phyloP scores from a whole-genome alignment of 2,113 vertebrate genomes.

The Pituophis catenifer region DNA sequence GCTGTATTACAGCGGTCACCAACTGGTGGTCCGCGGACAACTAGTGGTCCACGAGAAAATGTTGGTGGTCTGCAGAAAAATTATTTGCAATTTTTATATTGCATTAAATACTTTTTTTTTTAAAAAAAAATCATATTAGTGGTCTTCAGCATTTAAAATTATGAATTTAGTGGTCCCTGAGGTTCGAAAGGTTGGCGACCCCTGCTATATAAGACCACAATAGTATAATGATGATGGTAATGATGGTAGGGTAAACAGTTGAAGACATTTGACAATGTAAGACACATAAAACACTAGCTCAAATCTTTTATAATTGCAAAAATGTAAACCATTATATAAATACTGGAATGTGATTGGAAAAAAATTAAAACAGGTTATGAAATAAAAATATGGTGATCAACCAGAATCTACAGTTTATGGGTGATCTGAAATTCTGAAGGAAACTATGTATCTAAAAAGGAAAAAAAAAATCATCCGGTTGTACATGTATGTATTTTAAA shows the following conservation, averaged over 20 bases:
- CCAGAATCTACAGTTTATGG: slow-evolving; percentile 39
- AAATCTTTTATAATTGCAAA: slow-evolving; percentile 6
- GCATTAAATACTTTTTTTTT: too few relatives aligned
- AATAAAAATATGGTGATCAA: slow-evolving; percentile 35
- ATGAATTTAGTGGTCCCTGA: too few relatives aligned
- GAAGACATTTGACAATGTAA: slow-evolving; percentile 26
- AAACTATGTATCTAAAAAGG: slow-evolving; percentile 21
- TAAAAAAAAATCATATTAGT: too few relatives aligned
- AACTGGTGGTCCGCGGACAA: too few relatives aligned
- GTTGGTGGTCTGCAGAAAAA: too few relatives aligned
- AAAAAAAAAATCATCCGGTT: not conserved
- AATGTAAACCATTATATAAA: slow-evolving; percentile 24
- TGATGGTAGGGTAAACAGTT: slow-evolving; percentile 1
- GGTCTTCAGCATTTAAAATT: too few relatives aligned
- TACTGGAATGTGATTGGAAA: not conserved
- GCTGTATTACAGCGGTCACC: not conserved
- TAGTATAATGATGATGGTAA: not conserved
- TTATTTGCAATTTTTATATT: too few relatives aligned
- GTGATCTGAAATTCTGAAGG: slow-evolving; percentile 18
- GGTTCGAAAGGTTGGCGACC: too few relatives aligned
- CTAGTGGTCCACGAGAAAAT: too few relatives aligned
- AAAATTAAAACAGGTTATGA: not conserved
- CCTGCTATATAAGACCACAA: not conserved
- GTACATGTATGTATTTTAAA: not conserved
- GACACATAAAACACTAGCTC: slow-evolving; percentile 12